phyloP scores from a whole-genome alignment of 2,113 vertebrate genomes.

The Nibea albiflora region DNA sequence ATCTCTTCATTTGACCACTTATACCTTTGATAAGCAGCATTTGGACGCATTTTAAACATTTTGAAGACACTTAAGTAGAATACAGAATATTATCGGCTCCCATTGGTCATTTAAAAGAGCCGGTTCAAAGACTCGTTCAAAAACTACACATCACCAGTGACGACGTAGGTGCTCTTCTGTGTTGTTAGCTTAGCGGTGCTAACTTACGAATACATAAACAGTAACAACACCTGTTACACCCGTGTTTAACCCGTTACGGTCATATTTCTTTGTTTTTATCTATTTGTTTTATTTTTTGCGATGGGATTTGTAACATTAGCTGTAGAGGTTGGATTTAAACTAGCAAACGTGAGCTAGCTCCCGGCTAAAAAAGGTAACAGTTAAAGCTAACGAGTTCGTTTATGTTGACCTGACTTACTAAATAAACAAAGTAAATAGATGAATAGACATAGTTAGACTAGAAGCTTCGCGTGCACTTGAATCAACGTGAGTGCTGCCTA shows the following conservation, averaged over 20 bases:
- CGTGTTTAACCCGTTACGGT: neutral
- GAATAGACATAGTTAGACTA: too few species aligned
- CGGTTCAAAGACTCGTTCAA: too few species aligned
- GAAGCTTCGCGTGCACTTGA: neutral
- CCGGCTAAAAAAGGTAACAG: neutral
- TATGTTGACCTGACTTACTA: too few species aligned
- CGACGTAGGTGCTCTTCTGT: neutral
- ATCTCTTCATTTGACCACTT: too few species aligned
- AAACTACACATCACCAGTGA: too few species aligned
- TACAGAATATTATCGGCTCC: too few species aligned
- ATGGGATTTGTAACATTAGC: neutral
- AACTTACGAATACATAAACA: neutral
- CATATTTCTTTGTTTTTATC: neutral
- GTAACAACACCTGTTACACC: neutral
- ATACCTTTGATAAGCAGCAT: too few species aligned
- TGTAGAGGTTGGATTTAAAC: fast-evolving
- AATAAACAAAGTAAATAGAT: too few species aligned
- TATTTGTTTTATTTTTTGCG: fast-evolving
- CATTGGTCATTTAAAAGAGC: too few species aligned
- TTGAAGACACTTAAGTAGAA: too few species aligned
- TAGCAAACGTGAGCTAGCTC: too few species aligned
- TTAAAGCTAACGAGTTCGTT: neutral
- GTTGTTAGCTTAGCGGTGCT: slow-evolving; percentile 42
- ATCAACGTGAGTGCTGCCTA: neutral
- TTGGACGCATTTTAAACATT: too few species aligned